These are phyloP conservation scores for Euproctis similis DNA, from an alignment of 2,888 invertebrate genomes.

Conservation along the genomic window DNA sequence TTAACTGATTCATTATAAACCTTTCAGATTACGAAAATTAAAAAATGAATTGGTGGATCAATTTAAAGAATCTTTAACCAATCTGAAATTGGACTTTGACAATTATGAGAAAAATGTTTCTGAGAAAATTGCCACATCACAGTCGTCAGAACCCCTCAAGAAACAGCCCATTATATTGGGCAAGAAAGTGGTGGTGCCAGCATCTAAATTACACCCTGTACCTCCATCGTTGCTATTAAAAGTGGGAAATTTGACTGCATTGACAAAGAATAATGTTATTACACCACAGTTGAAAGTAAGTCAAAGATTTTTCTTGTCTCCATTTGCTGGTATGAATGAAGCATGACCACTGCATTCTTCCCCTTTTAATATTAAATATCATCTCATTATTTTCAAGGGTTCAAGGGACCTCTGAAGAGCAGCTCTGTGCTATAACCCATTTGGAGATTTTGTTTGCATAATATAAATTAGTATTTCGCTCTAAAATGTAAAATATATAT, in stretches of 20 bases:
- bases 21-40: constrained; percentile 41
- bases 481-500: not conserved
- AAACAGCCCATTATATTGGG: constrained; percentile 2
- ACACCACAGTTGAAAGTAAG: constrained; percentile 16
- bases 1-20: too few relatives aligned
- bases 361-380: too few relatives aligned
- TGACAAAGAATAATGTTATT: constrained; percentile 13
- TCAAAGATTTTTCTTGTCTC: not conserved
- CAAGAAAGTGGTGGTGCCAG: constrained; percentile 49
- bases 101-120: constrained; percentile 16
- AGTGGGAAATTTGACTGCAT: constrained; percentile 26
- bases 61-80: constrained; percentile 31
- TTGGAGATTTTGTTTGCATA: too few relatives aligned
- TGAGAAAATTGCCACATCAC: not conserved
- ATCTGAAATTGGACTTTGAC: constrained; percentile 29
- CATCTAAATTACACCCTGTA: constrained; percentile 55
- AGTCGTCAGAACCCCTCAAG: not conserved
- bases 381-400: not conserved
- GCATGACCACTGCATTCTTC: too few relatives aligned
- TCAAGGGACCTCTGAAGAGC: too few relatives aligned
- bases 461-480: too few relatives aligned
- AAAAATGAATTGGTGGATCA: constrained; percentile 29
- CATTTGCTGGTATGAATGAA: too few relatives aligned
- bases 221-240: constrained; percentile 51
- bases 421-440: too few relatives aligned